These are phyloP conservation scores for Benitochromis conjunctus DNA, from an alignment of 2,113 vertebrate genomes.

Conservation along the genomic window DNA sequence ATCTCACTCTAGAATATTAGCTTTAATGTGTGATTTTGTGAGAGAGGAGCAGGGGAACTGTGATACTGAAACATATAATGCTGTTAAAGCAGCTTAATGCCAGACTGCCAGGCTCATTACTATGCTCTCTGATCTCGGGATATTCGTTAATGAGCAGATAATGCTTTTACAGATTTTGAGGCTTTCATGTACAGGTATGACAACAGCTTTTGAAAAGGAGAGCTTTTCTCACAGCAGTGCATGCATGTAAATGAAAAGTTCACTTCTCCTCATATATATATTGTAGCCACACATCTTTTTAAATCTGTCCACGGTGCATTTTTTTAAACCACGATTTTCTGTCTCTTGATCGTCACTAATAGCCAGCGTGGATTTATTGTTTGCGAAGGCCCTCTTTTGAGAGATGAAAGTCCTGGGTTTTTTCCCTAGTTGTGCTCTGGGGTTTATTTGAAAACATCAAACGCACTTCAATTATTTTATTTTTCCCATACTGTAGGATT, in stretches of 20 bases:
- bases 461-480: slow-evolving; percentile 54
- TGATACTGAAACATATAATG: slow-evolving; percentile 30
- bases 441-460: slow-evolving; percentile 61
- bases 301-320: slow-evolving; percentile 9
- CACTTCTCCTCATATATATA: not conserved
- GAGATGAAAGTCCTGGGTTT: slow-evolving; percentile 45
- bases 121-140: slow-evolving; percentile 49
- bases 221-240: not conserved
- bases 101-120: slow-evolving; percentile 49
- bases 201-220: slow-evolving; percentile 2
- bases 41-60: not conserved
- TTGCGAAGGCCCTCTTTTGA: slow-evolving; percentile 32
- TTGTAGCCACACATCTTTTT: not conserved
- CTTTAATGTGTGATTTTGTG: slow-evolving; percentile 31
- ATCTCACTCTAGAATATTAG: slow-evolving; percentile 17
- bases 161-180: slow-evolving; percentile 32
- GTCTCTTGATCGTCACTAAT: slow-evolving; percentile 36
- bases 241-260: not conserved
- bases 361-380: slow-evolving; percentile 33
- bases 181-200: slow-evolving; percentile 55
- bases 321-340: slow-evolving; percentile 13
- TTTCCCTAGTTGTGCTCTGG: slow-evolving; percentile 6
- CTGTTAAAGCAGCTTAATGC: slow-evolving; percentile 53
- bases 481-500: slow-evolving; percentile 22
- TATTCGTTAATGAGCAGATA: slow-evolving; percentile 54